Base-by-base conservation (phyloP, 2,113 vertebrate genomes). In the Vicugna pacos region DNA sequence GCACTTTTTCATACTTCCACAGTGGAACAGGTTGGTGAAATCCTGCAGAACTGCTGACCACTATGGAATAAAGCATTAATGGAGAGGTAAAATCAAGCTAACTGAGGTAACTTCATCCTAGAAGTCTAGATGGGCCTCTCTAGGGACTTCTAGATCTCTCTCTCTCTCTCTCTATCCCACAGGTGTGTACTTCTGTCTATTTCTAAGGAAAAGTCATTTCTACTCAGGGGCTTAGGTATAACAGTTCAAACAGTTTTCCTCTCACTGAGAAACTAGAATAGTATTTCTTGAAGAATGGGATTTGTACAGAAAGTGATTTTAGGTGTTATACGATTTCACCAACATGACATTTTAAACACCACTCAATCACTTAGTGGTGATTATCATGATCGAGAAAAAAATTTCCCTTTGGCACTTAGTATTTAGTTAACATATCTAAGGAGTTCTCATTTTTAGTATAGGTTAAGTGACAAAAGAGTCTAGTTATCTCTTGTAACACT, bases 281-380 rank as follows among this genome's bases (percentile, higher is more conserved):
- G 19, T 50, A 81, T 65, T 93, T 86, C 89, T 22, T 38, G 77
- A 83, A 93, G 48, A 72, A 77, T 7, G 17, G 12, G 17, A 88
- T 84, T 81, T 91, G 56, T 30, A 90, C 32, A 94, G 75, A 87
- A 83, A 16, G 79, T 46, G 19, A 90, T 35, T 90, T 75, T 62
- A 54, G 58, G 2, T 42, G 14, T 75, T 35, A 67, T 22, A n/a
- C 83, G 38, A 93, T 73, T 91, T 91, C 3, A 91, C 69, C 80
- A 95, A 88, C 26, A 87, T 58, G 35, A 91, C 30, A 72, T 92
- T 90, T 87, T 76, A 81, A 95, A 65, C 17, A 81, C n/a, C 30
- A 85, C 42, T 60, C 7, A 38, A 48, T 72, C 35, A 91, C n/a
- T 76, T 30, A 86, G 52, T 28, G 5, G 84, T 88, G 84, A 80